These are phyloP conservation scores for Trissolcus brochymenae DNA, from an alignment of 2,888 invertebrate genomes.

Conservation along the genomic window DNA sequence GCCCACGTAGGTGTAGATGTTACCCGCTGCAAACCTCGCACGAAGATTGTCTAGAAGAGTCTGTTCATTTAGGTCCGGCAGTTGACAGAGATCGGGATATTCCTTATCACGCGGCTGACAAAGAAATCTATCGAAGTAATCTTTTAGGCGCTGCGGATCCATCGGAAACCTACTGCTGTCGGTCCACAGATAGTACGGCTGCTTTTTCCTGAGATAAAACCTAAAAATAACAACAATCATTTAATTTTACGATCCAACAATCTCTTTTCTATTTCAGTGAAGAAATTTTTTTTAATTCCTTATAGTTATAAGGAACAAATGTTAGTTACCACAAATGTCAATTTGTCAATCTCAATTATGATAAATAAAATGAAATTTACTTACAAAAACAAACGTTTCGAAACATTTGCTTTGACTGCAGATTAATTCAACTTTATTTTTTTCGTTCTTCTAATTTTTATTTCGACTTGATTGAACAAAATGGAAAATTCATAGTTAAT, in stretches of 20 bases:
- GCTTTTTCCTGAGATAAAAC: slow-evolving; percentile 92
- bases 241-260: not conserved
- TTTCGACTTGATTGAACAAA: too few species aligned
- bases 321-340: too few species aligned
- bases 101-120: slow-evolving; percentile 95
- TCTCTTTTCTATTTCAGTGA: slow-evolving; percentile 3
- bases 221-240: slow-evolving; percentile 75
- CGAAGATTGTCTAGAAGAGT: slow-evolving; percentile 93
- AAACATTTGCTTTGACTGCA: too few species aligned
- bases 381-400: too few species aligned
- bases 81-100: slow-evolving; percentile 95
- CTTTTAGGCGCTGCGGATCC: slow-evolving; percentile 94
- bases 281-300: too few species aligned
- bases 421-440: too few species aligned
- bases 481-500: too few species aligned
- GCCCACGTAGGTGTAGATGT: slow-evolving; percentile 97
- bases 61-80: slow-evolving; percentile 96
- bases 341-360: too few species aligned
- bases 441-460: too few species aligned
- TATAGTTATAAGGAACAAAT: too few species aligned
- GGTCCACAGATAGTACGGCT: slow-evolving; percentile 89
- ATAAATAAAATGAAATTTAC: too few species aligned
- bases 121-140: slow-evolving; percentile 93
- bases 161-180: slow-evolving; percentile 86
- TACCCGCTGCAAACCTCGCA: slow-evolving; percentile 91